phyloP scores from a whole-genome alignment of 2,888 invertebrate species.

The Zele albiditarsus region DNA sequence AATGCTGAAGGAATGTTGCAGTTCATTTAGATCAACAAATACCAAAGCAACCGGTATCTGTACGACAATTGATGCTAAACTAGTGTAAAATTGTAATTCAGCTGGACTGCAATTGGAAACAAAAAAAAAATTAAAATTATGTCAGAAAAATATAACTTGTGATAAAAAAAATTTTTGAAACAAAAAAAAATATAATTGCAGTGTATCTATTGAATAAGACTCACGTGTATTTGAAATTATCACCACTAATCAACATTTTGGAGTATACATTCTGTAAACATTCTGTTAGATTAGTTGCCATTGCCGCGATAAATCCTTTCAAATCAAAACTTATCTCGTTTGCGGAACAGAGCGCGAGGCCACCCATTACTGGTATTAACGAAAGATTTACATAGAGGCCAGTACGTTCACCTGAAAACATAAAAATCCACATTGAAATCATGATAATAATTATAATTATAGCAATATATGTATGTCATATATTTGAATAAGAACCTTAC shows the following conservation, averaged over 20 bases:
- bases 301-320: constrained; percentile 82
- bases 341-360: constrained; percentile 83
- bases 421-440: constrained; percentile 10
- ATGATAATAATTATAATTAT: constrained; percentile 43
- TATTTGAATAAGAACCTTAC: constrained; percentile 65
- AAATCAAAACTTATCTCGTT: constrained; percentile 85
- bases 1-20: constrained; percentile 74
- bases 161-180: background rate
- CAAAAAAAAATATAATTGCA: background rate
- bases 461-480: background rate
- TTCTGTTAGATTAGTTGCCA: constrained; percentile 86
- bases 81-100: constrained; percentile 86
- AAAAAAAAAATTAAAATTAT: constrained; percentile 53
- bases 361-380: constrained; percentile 84
- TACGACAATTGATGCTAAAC: constrained; percentile 81
- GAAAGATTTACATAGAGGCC: constrained; percentile 81
- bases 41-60: constrained; percentile 82
- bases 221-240: constrained; percentile 84
- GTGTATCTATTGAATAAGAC: background rate
- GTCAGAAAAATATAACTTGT: background rate
- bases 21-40: constrained; percentile 77
- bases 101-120: constrained; percentile 80
- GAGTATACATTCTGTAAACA: constrained; percentile 87
- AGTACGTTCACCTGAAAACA: constrained; percentile 77
- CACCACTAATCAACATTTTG: constrained; percentile 84